phyloP scores from a whole-genome alignment of 2,113 vertebrate species.

The Cyanoderma ruficeps region DNA sequence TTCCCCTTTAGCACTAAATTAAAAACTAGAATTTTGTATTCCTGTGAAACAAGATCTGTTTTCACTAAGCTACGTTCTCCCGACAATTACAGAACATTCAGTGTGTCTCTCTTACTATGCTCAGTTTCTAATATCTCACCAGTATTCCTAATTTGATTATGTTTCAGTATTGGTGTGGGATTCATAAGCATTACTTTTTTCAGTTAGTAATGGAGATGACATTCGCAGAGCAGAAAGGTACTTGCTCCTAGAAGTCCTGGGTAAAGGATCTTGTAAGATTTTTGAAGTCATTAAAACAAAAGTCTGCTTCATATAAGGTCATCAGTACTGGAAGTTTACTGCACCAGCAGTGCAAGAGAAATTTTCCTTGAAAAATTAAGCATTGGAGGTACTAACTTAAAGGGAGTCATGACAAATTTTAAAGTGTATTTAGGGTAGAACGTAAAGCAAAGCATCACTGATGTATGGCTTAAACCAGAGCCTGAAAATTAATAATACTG shows the following conservation, averaged over 20 bases:
- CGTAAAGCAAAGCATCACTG: background rate
- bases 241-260: background rate
- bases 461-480: background rate
- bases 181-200: background rate
- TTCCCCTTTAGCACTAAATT: background rate
- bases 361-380: background rate
- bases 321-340: background rate
- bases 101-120: background rate
- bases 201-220: background rate
- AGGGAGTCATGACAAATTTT: background rate
- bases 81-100: background rate
- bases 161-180: constrained; percentile 1
- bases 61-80: background rate
- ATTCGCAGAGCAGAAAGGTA: background rate
- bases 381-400: background rate
- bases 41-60: background rate
- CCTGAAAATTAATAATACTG: background rate
- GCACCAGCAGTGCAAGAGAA: background rate
- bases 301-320: background rate
- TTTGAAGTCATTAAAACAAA: background rate
- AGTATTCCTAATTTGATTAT: constrained; percentile 2
- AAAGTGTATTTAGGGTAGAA: background rate
- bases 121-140: background rate
- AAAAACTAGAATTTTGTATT: background rate
- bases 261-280: background rate